A percentile compares a stretch with the other conserved stretches of the same genome.
These are phyloP conservation scores for Samia ricini DNA, from an alignment of 1,140 invertebrate species.

Conservation along the genomic window DNA sequence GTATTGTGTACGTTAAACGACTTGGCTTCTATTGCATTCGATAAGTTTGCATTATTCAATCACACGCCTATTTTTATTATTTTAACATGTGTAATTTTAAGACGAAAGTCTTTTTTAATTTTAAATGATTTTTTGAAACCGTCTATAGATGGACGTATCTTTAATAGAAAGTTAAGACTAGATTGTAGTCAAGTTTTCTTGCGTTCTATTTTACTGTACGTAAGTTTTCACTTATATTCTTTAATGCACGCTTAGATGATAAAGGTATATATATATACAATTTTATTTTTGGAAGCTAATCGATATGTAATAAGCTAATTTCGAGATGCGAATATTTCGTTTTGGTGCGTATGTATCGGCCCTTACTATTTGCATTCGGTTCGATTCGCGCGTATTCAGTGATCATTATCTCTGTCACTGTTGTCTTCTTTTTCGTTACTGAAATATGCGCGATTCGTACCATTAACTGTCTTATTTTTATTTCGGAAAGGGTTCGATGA, in stretches of 20 bases:
- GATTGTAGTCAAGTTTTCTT: slow-evolving; percentile 66
- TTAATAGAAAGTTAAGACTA: slow-evolving; percentile 73
- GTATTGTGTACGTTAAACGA: slow-evolving; percentile 64
- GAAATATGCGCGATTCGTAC: slow-evolving; percentile 25
- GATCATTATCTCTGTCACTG: slow-evolving; percentile 8
- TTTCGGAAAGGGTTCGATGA: slow-evolving; percentile 39
- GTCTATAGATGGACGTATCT: slow-evolving; percentile 56
- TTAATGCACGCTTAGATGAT: slow-evolving; percentile 69
- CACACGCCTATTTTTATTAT: slow-evolving; percentile 43
- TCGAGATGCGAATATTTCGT: slow-evolving; percentile 57
- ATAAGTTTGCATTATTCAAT: slow-evolving; percentile 56
- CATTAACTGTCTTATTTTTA: slow-evolving; percentile 10
- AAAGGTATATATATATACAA: slow-evolving; percentile 49
- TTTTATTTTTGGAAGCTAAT: slow-evolving; percentile 67
- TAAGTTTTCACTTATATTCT: slow-evolving; percentile 68
- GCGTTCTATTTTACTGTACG: slow-evolving; percentile 61
- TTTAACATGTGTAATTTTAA: slow-evolving; percentile 59
- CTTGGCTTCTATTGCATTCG: slow-evolving; percentile 58
- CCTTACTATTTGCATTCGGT: slow-evolving; percentile 35
- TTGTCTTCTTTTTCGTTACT: slow-evolving; percentile 8
- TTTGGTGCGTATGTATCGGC: slow-evolving; percentile 24
- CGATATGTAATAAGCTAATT: slow-evolving; percentile 65
- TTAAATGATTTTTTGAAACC: slow-evolving; percentile 54
- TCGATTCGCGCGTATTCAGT: slow-evolving; percentile 26
- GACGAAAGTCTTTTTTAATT: slow-evolving; percentile 32